Base-by-base conservation (phyloP, 2,113 vertebrate species). In the Ploceus nigricollis region DNA sequence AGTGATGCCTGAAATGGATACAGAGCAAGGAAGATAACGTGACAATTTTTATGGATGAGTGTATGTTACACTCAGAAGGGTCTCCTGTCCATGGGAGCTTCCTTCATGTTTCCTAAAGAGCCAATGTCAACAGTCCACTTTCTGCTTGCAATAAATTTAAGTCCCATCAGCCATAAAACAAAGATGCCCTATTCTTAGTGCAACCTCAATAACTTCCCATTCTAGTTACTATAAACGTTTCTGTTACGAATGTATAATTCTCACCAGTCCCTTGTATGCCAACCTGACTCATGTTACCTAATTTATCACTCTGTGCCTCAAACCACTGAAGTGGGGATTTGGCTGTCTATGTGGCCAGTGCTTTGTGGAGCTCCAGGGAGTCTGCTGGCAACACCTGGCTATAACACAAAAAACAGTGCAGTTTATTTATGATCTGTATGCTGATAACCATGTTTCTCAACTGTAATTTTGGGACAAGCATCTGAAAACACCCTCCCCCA, bases 371-470 rank as follows among this genome's bases (percentile, higher is more conserved):
- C 93, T 89, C 91, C 91, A 79, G 83, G 91, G 93, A 95, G 44
- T 40, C 87, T 5, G 7, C 48, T 37, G 82, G 65, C 69, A 95
- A 89, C 87, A 95, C 91, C 71, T 89, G 87, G 61, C 68, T 72
- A 6, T 56, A 72, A 73, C 23, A 88, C 33, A 94, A 77, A 82
- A 88, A 77, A 15, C 1, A 85, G n/a, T 30, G 63, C 4, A 40
- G 27, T 31, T 84, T 89, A 94, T 96, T 97, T 97, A 93, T 71
- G 77, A 95, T n/a, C 81, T 87, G 83, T 51, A 75, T n/a, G 65
- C 39, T 78, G 69, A 92, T 72, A 83, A 66, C 13, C 30, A 13
- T 9, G 66, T 31, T 92, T 91, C 61, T 93, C 65, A 75, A 35
- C 20, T 1, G 2, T 33, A 44, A 71, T 35, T 92, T 84, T n/a